Evolutionary conservation across 2,888 invertebrate genomes (phyloP).

Genomic region (Oxycera nigricornis): DNA sequence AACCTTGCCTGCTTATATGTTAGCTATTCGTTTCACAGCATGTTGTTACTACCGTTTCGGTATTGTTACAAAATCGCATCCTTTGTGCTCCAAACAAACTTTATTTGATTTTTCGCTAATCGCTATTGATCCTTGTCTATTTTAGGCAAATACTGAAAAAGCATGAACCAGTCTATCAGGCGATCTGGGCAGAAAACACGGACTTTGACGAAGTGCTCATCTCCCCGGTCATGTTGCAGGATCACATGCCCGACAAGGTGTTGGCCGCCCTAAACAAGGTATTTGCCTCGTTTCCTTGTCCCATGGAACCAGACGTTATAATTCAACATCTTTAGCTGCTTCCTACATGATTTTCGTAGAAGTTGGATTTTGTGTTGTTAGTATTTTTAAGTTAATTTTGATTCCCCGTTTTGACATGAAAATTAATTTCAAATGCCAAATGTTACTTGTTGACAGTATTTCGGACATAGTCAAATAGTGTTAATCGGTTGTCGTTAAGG

Average conservation of each 20-base stretch:
- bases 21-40: too few relatives aligned
- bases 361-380: not conserved
- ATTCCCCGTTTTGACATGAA: not conserved
- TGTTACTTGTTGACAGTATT: not conserved
- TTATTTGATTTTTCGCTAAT: not conserved
- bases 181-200: constrained; percentile 82
- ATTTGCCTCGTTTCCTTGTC: constrained; percentile 55
- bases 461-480: not conserved
- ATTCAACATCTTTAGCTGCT: constrained; percentile 14
- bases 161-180: constrained; percentile 83
- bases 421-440: not conserved
- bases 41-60: too few relatives aligned
- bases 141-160: constrained; percentile 72
- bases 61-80: constrained; percentile 7
- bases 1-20: too few relatives aligned
- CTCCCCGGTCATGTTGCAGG: constrained; percentile 88
- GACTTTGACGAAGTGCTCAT: constrained; percentile 89
- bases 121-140: too few relatives aligned
- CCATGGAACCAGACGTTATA: not conserved
- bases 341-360: not conserved
- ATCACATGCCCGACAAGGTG: constrained; percentile 90
- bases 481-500: not conserved
- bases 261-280: constrained; percentile 86
- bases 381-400: not conserved
- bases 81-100: not conserved